Conservation (phyloP, 2,797 vertebrate genomes). For the Craterocephalus amniculus region DNA sequence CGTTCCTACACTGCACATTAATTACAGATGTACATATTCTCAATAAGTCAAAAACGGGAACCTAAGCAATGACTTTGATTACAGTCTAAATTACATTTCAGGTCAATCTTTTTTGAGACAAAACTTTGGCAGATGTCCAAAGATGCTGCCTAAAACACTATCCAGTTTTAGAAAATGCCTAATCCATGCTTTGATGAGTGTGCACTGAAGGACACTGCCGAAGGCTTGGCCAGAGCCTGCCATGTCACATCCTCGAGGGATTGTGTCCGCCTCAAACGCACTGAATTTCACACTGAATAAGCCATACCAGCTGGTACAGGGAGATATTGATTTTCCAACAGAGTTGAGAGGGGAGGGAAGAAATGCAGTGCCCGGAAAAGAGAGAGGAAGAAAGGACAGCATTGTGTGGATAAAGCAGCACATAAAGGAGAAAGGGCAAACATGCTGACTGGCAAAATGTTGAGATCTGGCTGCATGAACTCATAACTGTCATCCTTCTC, state of each 20-base stretch:
- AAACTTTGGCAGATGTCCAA: slow-evolving; percentile 8
- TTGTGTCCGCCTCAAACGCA: slow-evolving; percentile 69
- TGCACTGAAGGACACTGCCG: slow-evolving; percentile 62
- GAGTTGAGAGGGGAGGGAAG: slow-evolving; percentile 60
- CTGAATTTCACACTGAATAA: slow-evolving; percentile 81
- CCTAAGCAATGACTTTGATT: slow-evolving; percentile 5
- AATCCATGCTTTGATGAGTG: slow-evolving; percentile 66
- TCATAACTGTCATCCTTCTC: slow-evolving; percentile 36
- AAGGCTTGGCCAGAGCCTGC: slow-evolving; percentile 54
- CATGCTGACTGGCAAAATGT: slow-evolving; percentile 50
- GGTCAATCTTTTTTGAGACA: slow-evolving; percentile 2
- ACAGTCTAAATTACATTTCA: not conserved
- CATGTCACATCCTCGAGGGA: slow-evolving; percentile 67
- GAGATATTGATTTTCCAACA: slow-evolving; percentile 80
- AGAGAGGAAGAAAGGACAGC: slow-evolving; percentile 43
- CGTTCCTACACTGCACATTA: not conserved
- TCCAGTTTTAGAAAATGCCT: slow-evolving; percentile 49
- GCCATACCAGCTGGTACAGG: slow-evolving; percentile 74
- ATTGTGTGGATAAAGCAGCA: slow-evolving; percentile 53
- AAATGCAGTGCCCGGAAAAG: slow-evolving; percentile 53
- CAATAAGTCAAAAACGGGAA: not conserved
- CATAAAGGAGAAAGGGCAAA: slow-evolving; percentile 55
- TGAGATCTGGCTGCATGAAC: slow-evolving; percentile 38
- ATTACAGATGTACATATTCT: not conserved
- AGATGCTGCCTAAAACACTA: slow-evolving; percentile 11